Percentiles rank a stretch among this genome's conserved stretches.
Evolutionary conservation across 2,797 vertebrate species (phyloP).

Genomic region (Danio albolineatus): DNA sequence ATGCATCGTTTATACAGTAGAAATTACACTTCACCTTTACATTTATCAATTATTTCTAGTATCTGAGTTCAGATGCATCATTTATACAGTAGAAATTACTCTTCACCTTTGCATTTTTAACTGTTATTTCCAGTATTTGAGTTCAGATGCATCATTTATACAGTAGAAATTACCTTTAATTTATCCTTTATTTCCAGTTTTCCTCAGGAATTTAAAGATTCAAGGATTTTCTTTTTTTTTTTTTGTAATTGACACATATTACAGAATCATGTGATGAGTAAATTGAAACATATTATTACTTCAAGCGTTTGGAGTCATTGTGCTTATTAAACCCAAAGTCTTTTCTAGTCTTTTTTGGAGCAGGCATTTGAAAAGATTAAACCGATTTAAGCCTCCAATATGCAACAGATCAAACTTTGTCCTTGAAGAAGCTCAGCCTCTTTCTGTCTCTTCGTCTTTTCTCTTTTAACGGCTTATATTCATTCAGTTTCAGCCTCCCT

Average conservation of each 20-base stretch:
- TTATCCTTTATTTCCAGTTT: not conserved
- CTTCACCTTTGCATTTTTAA: no score
- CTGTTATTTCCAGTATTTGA: no score
- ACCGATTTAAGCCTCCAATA: slow-evolving; percentile 1
- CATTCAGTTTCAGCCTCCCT: slow-evolving; percentile 34
- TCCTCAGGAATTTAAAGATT: not conserved
- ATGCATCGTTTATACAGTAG: no score
- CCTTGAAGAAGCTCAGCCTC: slow-evolving; percentile 12
- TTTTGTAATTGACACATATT: not conserved
- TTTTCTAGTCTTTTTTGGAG: not conserved
- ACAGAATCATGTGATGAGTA: not conserved
- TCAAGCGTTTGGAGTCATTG: not conserved
- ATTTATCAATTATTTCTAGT: no score
- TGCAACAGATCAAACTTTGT: slow-evolving; percentile 41
- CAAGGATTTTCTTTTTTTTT: not conserved
- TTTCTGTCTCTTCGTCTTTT: not conserved
- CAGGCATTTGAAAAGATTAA: not conserved
- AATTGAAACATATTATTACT: not conserved
- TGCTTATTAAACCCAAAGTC: not conserved
- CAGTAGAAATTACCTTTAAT: not conserved
- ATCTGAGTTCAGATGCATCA: no score
- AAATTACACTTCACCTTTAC: no score
- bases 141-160: no score
- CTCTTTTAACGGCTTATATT: slow-evolving; percentile 38
- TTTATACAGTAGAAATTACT: no score